A percentile compares a stretch with the other conserved stretches of the same genome.
phyloP scores from a whole-genome alignment of 2,888 invertebrate species.

The Tiliacea citrago region DNA sequence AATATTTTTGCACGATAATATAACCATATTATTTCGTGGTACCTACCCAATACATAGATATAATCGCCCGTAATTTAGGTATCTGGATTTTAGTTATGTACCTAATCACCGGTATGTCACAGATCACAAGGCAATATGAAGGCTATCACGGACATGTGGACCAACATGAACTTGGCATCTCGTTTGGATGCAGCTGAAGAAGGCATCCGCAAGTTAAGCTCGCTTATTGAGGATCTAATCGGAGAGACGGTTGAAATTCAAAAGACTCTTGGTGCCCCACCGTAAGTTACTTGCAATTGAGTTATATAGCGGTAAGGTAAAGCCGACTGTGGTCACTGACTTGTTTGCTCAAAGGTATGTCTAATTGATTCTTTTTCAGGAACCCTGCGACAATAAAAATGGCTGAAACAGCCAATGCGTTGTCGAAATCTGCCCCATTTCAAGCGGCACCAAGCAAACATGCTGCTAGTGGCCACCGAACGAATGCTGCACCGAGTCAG shows the following conservation, averaged over 20 bases:
- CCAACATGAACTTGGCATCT: conserved; percentile 91
- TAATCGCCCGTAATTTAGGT: not conserved
- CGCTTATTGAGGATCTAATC: conserved; percentile 91
- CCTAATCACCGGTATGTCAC: conserved; percentile 15
- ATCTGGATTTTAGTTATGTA: conserved; percentile 1
- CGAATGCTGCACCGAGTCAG: not conserved
- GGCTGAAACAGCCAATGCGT: conserved; percentile 14
- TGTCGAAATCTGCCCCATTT: not conserved
- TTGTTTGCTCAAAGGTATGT: not conserved
- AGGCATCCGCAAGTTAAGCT: conserved; percentile 91
- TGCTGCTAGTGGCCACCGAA: not conserved
- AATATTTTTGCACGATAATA: not conserved
- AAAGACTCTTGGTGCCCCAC: conserved; percentile 31
- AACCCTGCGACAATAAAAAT: not conserved
- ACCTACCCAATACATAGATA: not conserved
- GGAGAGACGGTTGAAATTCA: conserved; percentile 77
- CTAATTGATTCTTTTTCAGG: conserved; percentile 16
- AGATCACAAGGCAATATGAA: conserved; percentile 86
- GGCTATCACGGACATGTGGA: conserved; percentile 92
- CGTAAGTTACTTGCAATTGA: conserved; percentile 31
- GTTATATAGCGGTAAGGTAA: not conserved
- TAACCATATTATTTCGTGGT: not conserved
- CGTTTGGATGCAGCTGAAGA: conserved; percentile 92
- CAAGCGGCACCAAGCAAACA: not conserved
- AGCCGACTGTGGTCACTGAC: too few species aligned